Evolutionary conservation across 2,797 vertebrate species (phyloP).

Genomic region (Buceros bicornis): DNA sequence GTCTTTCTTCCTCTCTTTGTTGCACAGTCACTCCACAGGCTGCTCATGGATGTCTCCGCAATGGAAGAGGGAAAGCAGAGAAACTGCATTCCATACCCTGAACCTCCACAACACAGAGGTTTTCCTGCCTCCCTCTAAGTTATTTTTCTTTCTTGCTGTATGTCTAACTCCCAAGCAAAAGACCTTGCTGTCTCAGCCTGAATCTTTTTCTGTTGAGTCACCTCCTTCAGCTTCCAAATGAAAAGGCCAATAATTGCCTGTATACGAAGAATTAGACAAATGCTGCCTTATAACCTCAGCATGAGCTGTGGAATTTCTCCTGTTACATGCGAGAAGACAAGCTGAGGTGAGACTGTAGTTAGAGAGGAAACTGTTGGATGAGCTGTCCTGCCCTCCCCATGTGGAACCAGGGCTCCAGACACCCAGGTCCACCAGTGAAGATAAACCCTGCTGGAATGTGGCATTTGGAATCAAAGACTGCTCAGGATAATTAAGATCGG

Average conservation of each 20-base stretch:
- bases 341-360: background rate
- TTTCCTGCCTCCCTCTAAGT: background rate
- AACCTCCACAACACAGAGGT: background rate
- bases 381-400: background rate
- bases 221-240: constrained; percentile 26
- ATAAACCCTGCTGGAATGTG: constrained; percentile 7
- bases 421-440: background rate
- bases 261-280: constrained; percentile 30
- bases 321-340: background rate
- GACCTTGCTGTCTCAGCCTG: constrained; percentile 41
- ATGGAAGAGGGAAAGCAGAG: background rate
- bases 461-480: background rate
- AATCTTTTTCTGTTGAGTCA: constrained; percentile 58
- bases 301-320: background rate
- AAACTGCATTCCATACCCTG: background rate
- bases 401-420: background rate
- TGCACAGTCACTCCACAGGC: background rate
- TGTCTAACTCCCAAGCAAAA: constrained; percentile 6
- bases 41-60: background rate
- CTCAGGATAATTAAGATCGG: background rate
- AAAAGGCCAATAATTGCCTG: constrained; percentile 30
- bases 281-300: constrained; percentile 21
- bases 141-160: constrained; percentile 36
- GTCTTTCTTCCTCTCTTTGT: background rate
- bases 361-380: background rate